A percentile compares a stretch with the other conserved stretches of the same genome.
Conservation (phyloP, 2,888 invertebrate species). For the Physocephala rufipes region DNA sequence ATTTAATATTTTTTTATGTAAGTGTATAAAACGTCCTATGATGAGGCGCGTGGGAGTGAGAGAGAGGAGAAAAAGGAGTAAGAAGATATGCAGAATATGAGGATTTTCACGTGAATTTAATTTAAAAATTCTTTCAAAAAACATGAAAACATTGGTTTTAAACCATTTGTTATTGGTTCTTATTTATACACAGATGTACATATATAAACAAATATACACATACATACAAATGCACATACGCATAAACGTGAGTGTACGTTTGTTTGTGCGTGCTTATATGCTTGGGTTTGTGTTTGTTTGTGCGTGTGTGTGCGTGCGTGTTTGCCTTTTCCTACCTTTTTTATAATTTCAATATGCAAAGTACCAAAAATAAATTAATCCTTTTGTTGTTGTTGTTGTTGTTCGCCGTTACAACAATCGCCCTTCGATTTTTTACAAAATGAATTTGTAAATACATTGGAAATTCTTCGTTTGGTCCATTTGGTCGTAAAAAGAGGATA, state of each 20-base stretch:
- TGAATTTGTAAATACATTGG: too few species aligned
- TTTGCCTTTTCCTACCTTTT: slow-evolving; percentile 16
- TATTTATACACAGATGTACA: neutral
- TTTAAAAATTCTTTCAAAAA: slow-evolving; percentile 46
- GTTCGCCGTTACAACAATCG: neutral
- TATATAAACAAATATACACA: too few species aligned
- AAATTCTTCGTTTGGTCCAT: too few species aligned
- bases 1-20: too few species aligned
- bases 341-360: slow-evolving; percentile 39
- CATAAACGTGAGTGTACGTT: neutral
- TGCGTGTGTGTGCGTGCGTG: slow-evolving; percentile 26
- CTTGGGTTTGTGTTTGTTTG: neutral
- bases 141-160: slow-evolving; percentile 12
- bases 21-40: too few species aligned
- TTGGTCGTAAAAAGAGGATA: too few species aligned
- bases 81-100: slow-evolving; percentile 26
- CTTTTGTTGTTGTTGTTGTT: slow-evolving; percentile 24
- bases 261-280: slow-evolving; percentile 18
- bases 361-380: slow-evolving; percentile 31
- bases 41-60: too few species aligned
- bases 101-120: slow-evolving; percentile 48
- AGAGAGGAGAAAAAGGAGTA: slow-evolving; percentile 3
- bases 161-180: slow-evolving; percentile 17
- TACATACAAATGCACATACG: neutral
- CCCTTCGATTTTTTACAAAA: too few species aligned